Conservation (phyloP, 2,888 invertebrate species). For the Acleris cristana region DNA sequence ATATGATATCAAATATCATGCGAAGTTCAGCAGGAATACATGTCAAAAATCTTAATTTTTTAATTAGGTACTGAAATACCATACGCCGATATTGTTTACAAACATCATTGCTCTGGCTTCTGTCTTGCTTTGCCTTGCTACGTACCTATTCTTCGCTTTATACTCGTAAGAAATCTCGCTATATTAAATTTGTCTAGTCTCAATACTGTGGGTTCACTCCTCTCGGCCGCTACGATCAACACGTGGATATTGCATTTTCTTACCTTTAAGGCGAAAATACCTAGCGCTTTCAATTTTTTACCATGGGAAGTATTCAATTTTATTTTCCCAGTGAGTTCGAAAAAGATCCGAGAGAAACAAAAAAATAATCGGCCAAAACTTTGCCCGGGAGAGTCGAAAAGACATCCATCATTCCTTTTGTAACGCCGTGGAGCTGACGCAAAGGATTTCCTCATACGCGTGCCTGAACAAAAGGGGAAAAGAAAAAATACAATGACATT, state of each 20-base stretch:
- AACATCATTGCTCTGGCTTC: neutral
- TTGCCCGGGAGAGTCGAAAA: conserved; percentile 27
- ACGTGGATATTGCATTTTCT: conserved; percentile 21
- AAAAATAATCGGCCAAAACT: conserved; percentile 28
- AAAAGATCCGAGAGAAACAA: conserved; percentile 14
- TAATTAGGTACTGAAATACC: too few relatives aligned
- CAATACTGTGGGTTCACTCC: neutral
- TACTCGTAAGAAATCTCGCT: neutral
- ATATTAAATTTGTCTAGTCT: conserved; percentile 22
- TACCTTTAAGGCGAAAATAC: conserved; percentile 2
- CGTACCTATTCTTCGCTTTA: neutral
- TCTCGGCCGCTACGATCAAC: conserved; percentile 3
- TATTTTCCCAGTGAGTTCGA: conserved; percentile 15
- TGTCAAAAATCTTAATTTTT: too few relatives aligned
- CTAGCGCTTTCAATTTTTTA: conserved; percentile 3
- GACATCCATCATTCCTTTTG: conserved; percentile 38
- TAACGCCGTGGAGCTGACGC: conserved; percentile 23
- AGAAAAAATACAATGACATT: conserved; percentile 15
- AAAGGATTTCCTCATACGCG: conserved; percentile 25
- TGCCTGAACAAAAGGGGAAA: conserved; percentile 19
- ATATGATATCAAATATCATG: too few relatives aligned
- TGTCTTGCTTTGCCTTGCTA: neutral
- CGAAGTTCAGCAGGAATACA: too few relatives aligned
- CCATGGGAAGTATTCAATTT: conserved; percentile 23
- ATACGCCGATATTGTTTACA: too few relatives aligned